Conservation (phyloP, 2,797 vertebrate species). For the Selene dorsalis region DNA sequence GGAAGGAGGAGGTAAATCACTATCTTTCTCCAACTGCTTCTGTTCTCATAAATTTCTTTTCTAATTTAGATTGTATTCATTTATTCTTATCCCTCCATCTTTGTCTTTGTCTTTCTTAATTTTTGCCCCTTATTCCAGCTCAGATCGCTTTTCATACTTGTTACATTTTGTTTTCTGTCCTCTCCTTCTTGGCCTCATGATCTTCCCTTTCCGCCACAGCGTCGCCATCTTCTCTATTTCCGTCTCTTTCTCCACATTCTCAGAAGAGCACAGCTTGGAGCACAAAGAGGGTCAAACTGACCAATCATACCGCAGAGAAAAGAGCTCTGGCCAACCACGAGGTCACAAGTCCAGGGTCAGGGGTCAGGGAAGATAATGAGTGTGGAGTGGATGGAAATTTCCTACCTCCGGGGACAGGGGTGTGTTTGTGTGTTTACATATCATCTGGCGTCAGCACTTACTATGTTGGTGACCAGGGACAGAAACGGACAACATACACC, state of each 20-base stretch:
- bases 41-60: background rate
- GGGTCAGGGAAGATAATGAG: slow-evolving; percentile 80
- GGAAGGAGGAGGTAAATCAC: background rate
- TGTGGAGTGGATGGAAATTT: slow-evolving; percentile 80
- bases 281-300: slow-evolving; percentile 71
- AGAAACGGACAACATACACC: slow-evolving; percentile 62
- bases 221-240: slow-evolving; percentile 33
- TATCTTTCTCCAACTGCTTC: background rate
- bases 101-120: background rate
- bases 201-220: background rate
- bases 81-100: background rate
- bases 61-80: background rate
- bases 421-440: slow-evolving; percentile 71
- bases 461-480: slow-evolving; percentile 67
- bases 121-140: background rate
- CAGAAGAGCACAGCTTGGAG: slow-evolving; percentile 61
- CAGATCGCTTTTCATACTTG: background rate
- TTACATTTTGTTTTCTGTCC: background rate
- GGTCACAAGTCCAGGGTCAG: slow-evolving; percentile 78
- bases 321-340: slow-evolving; percentile 68
- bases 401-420: slow-evolving; percentile 72
- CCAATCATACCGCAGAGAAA: slow-evolving; percentile 69
- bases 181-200: background rate
- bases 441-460: slow-evolving; percentile 80
- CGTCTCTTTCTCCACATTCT: slow-evolving; percentile 48